These are phyloP conservation scores for Myopa tessellatipennis DNA, from an alignment of 2,888 invertebrate species.

Conservation along the genomic window DNA sequence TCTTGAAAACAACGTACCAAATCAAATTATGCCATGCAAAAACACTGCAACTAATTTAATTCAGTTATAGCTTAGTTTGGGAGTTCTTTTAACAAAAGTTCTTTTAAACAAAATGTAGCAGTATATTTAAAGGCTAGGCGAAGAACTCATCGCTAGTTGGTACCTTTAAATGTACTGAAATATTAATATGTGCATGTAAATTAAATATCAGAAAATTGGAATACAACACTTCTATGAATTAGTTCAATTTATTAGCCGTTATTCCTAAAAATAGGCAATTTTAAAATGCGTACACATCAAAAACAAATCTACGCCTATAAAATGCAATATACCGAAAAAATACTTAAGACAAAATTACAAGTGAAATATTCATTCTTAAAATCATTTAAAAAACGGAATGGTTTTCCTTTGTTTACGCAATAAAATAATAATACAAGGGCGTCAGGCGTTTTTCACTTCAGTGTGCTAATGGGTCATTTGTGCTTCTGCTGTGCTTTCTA, in stretches of 20 bases:
- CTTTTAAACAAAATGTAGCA: not conserved
- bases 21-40: too few species aligned
- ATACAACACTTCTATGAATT: not conserved
- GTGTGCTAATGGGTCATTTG: slow-evolving; percentile 16
- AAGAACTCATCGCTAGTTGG: too few species aligned
- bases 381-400: slow-evolving; percentile 1
- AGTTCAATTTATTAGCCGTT: not conserved
- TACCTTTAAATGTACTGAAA: not conserved
- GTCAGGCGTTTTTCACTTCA: not conserved
- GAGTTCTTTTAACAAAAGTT: not conserved
- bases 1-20: too few species aligned
- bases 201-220: not conserved
- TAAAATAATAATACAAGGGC: not conserved
- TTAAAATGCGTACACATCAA: slow-evolving; percentile 8
- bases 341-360: not conserved
- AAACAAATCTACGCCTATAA: not conserved
- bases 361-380: not conserved
- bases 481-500: not conserved
- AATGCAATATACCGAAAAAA: not conserved
- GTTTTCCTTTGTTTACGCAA: not conserved
- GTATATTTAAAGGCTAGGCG: too few species aligned
- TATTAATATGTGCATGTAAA: not conserved
- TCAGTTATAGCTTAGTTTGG: not conserved
- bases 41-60: not conserved
- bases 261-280: not conserved